These are phyloP conservation scores for Pampusana beccarii DNA, from an alignment of 2,113 vertebrate species.

Conservation along the genomic window DNA sequence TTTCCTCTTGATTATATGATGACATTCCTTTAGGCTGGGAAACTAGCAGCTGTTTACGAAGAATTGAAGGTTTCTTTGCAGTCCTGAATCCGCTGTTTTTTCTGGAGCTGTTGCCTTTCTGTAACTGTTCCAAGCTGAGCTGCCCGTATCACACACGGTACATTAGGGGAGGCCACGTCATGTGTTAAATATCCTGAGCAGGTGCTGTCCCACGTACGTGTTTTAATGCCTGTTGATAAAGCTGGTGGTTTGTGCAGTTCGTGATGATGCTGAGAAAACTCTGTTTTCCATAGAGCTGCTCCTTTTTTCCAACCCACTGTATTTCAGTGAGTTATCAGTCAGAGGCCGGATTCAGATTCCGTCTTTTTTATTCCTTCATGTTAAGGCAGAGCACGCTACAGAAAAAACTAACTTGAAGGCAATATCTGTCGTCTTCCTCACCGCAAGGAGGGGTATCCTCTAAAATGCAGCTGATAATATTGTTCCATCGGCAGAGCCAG, in stretches of 20 bases:
- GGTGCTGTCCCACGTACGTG: neutral
- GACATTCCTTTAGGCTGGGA: neutral
- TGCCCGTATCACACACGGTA: neutral
- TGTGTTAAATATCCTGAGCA: neutral
- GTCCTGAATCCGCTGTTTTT: neutral
- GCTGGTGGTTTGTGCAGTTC: neutral
- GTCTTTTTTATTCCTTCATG: accelerated
- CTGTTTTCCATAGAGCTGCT: neutral
- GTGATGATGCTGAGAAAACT: neutral
- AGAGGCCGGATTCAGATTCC: neutral
- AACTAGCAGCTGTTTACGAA: neutral
- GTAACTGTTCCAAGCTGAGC: neutral
- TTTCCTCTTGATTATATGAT: neutral
- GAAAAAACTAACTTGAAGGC: neutral
- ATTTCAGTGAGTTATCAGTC: neutral
- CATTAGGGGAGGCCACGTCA: neutral
- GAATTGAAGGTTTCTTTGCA: neutral
- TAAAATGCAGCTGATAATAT: neutral
- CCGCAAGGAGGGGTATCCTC: neutral
- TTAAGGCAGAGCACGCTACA: neutral
- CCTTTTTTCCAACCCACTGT: neutral
- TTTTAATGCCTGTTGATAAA: neutral
- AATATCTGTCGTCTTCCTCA: neutral
- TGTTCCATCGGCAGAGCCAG: neutral
- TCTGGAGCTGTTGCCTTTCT: neutral